Percentiles rank a stretch among this genome's conserved stretches.
phyloP scores from a whole-genome alignment of 2,797 vertebrate genomes.

The Anguilla pacifica region DNA sequence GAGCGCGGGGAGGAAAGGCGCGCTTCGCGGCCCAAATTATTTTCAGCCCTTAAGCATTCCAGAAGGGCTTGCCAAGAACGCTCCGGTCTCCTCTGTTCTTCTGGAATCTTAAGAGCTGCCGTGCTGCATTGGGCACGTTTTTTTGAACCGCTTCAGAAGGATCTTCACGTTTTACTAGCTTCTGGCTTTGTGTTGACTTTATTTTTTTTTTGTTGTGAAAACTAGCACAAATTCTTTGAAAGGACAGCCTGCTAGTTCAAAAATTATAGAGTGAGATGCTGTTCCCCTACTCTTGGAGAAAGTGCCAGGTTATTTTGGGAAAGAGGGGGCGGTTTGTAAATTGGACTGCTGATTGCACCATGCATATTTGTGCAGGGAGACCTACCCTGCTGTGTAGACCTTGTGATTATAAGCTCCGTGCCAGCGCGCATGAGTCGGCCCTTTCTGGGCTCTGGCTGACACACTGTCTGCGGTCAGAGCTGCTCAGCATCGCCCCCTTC shows the following conservation, averaged over 20 bases:
- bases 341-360: neutral
- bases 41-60: constrained; percentile 48
- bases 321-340: neutral
- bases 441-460: constrained; percentile 10
- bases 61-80: constrained; percentile 45
- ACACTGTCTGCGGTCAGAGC: neutral
- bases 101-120: neutral
- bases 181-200: neutral
- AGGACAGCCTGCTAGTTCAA: neutral
- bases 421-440: constrained; percentile 10
- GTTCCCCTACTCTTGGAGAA: neutral
- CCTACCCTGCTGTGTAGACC: constrained; percentile 3
- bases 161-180: neutral
- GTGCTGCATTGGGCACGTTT: neutral
- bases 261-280: neutral
- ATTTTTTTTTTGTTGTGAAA: neutral
- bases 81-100: constrained; percentile 3
- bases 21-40: constrained; percentile 45
- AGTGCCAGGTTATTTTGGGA: constrained; percentile 15
- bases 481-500: neutral
- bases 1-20: constrained; percentile 33
- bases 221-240: neutral
- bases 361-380: neutral
- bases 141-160: constrained; percentile 19
- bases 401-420: neutral